Conservation (phyloP, 2,888 invertebrate genomes). For the Disparrhopalites patrizii region DNA sequence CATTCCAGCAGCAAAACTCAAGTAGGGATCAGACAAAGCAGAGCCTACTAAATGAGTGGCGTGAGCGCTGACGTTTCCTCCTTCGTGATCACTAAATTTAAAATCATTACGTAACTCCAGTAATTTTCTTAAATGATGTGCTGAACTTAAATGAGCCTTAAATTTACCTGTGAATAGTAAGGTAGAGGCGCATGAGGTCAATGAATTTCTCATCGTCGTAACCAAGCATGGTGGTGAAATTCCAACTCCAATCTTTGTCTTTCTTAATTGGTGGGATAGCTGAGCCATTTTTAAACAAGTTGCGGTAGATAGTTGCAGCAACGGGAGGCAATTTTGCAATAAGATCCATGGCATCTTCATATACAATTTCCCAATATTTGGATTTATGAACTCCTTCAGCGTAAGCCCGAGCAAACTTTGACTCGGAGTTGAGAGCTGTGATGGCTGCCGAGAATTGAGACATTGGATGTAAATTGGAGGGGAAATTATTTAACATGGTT, state of each 20-base stretch:
- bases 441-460: constrained; percentile 88
- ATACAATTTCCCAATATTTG: constrained; percentile 87
- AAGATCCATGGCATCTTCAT: constrained; percentile 91
- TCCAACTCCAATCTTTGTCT: constrained; percentile 87
- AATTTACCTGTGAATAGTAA: constrained; percentile 76
- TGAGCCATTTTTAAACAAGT: constrained; percentile 77
- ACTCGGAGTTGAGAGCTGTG: constrained; percentile 86
- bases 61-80: constrained; percentile 94
- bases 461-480: constrained; percentile 87
- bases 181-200: constrained; percentile 87
- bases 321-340: constrained; percentile 92
- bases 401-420: constrained; percentile 86
- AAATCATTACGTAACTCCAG: not conserved
- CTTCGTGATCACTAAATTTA: constrained; percentile 78
- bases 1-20: constrained; percentile 87
- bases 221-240: constrained; percentile 88
- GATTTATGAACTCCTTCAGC: constrained; percentile 79
- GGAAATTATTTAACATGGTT: constrained; percentile 86
- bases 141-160: not conserved
- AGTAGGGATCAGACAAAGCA: constrained; percentile 88
- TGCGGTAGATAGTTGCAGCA: constrained; percentile 90
- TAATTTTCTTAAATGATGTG: not conserved
- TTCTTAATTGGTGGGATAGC: constrained; percentile 84
- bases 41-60: constrained; percentile 90
- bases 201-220: constrained; percentile 74